These are phyloP conservation scores for Archivesica marissinica DNA, from an alignment of 1,140 invertebrate species.

Conservation along the genomic window DNA sequence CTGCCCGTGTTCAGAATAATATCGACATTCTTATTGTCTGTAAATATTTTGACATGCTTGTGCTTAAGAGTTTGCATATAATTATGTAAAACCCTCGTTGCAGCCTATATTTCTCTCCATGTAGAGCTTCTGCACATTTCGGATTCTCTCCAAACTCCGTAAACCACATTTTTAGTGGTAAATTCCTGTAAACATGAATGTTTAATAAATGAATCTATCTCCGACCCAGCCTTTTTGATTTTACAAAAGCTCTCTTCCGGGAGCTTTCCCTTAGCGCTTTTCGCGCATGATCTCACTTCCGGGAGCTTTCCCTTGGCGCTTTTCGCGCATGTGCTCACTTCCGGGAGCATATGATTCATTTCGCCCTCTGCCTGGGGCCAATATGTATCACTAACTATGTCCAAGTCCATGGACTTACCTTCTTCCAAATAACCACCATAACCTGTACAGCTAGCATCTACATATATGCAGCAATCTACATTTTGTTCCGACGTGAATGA, in stretches of 20 bases:
- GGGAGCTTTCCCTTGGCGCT: too few relatives aligned
- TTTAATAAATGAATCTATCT: background rate
- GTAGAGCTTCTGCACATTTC: constrained; percentile 1
- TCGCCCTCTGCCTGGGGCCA: background rate
- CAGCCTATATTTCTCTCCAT: constrained; percentile 17
- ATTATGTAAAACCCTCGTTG: background rate
- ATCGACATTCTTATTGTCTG: constrained; percentile 45
- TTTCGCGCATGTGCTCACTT: background rate
- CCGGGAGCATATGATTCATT: background rate
- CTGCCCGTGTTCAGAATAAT: constrained; percentile 15
- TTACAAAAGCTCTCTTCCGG: background rate
- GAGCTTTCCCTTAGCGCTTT: background rate
- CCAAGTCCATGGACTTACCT: background rate
- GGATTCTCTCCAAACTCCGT: background rate
- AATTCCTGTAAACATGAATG: background rate
- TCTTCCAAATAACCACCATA: constrained; percentile 1
- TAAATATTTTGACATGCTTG: constrained; percentile 1
- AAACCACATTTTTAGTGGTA: background rate
- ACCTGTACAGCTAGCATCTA: constrained; percentile 10
- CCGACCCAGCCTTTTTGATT: background rate
- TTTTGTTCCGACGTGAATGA: background rate
- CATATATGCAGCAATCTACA: background rate
- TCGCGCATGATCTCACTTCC: background rate
- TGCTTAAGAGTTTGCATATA: background rate
- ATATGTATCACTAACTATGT: background rate